Base-by-base conservation (phyloP, 1,140 invertebrate genomes). In the Bombus sibiricus region DNA sequence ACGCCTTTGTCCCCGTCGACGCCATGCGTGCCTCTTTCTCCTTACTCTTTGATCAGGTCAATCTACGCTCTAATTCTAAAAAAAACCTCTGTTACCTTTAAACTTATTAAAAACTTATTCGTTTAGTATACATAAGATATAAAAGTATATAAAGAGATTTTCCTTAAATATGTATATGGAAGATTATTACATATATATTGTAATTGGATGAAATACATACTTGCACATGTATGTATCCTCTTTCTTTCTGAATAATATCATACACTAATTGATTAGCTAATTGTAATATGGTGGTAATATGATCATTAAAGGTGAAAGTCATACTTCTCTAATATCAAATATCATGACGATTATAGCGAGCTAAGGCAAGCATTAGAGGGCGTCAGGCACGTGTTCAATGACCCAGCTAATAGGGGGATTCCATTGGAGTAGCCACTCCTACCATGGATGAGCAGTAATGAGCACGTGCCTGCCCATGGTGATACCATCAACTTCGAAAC, bases 391-490 rank as follows among this genome's bases (percentile, higher is more conserved):
- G 78, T 68, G 47, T 22, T n/a, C 84, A 68, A 81, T 87, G 74
- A 79, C 59, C 34, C 68, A 37, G 75, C 80, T 88, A 88, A 90
- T 90, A 68, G 43, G 25, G 64, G 34, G 71, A 41, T 68, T 72
- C 76, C 75, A 66, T 79, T 62, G 84, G 75, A 68, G 77, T 32
- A 71, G 59, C 47, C n/a, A 32, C 32, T 75, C 43, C 47, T 39
- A 32, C 25, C 28, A 39, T 64, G 28, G 3, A 22, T n/a, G 34
- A 80, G 81, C 91, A 91, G 91, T 92, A 3, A 22, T 34, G 34
- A 80, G 81, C 92, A 92, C 92, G 92, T 92, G 92, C 81, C 86
- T 71, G 28, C 80, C 84, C 85, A 91, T 86, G 64, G 72, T 75
- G 77, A 91, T 92, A 87, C 92, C 90, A 90, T 91, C 89, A 88